These are phyloP conservation scores for Drosophila recens DNA, from an alignment of 2,888 invertebrate genomes.

Conservation along the genomic window DNA sequence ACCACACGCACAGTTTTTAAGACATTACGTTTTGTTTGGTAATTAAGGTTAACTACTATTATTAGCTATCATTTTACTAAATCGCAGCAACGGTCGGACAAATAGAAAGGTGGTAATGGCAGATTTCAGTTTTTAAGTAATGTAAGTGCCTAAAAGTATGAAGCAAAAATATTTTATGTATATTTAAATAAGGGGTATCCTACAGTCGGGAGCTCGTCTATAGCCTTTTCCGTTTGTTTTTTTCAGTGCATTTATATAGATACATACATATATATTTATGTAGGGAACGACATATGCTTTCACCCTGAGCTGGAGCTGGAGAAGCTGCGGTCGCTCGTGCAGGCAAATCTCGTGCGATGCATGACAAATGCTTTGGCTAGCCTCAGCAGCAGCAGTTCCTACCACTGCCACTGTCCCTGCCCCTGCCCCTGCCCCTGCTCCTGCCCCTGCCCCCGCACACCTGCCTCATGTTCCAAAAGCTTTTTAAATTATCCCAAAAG, in stretches of 20 bases:
- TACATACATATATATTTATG: conserved; percentile 19
- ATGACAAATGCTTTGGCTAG: conserved; percentile 64
- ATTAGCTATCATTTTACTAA: no score
- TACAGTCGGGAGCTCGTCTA: no score
- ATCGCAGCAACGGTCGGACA: no score
- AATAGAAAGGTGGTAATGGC: no score
- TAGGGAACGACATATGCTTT: conserved; percentile 70
- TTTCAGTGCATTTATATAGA: conserved; percentile 16
- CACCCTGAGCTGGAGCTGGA: conserved; percentile 34
- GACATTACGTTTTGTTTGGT: no score
- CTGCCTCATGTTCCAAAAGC: conserved; percentile 11
- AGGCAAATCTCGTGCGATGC: conserved; percentile 68
- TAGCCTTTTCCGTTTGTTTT: neutral
- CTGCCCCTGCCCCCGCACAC: neutral
- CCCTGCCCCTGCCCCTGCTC: neutral
- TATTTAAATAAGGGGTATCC: no score
- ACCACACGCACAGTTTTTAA: no score
- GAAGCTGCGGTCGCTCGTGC: conserved; percentile 62
- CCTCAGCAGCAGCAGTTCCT: neutral
- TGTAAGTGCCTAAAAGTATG: no score
- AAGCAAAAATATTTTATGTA: no score
- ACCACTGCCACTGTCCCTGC: no score
- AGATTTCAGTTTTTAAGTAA: no score
- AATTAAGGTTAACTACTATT: no score
- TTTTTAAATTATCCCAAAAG: conserved; percentile 20